phyloP scores from a whole-genome alignment of 1,140 invertebrate genomes.

The Euschistus heros region DNA sequence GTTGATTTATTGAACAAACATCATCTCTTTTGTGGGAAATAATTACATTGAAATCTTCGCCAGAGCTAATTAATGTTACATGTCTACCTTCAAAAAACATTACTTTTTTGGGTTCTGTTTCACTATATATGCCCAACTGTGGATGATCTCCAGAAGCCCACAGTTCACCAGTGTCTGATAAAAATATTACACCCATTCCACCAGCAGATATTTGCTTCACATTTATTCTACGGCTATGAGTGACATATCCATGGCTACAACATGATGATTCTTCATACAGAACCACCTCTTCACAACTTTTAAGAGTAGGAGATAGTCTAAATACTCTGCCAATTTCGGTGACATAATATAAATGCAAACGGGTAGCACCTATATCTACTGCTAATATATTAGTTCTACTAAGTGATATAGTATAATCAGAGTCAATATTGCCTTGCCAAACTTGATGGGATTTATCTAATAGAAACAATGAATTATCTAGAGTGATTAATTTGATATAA shows the following conservation, averaged over 20 bases:
- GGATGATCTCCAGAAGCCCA: conserved; percentile 62
- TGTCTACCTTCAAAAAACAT: conserved; percentile 53
- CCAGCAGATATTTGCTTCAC: conserved; percentile 37
- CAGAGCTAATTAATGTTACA: conserved; percentile 46
- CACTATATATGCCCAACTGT: conserved; percentile 51
- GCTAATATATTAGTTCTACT: conserved; percentile 37
- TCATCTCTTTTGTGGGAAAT: conserved; percentile 48
- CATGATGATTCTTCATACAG: conserved; percentile 50
- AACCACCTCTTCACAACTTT: conserved; percentile 45
- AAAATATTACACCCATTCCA: conserved; percentile 43
- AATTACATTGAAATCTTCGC: conserved; percentile 54
- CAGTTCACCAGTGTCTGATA: conserved; percentile 55
- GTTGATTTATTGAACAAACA: conserved; percentile 39
- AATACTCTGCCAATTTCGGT: conserved; percentile 48
- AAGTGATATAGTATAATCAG: conserved; percentile 29
- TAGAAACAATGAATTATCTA: conserved; percentile 2
- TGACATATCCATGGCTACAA: conserved; percentile 51
- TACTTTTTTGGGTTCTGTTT: conserved; percentile 47
- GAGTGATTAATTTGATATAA: conserved; percentile 1
- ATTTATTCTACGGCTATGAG: conserved; percentile 47
- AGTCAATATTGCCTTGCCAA: conserved; percentile 7
- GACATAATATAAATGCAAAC: conserved; percentile 47
- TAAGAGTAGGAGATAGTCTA: conserved; percentile 43
- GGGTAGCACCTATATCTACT: conserved; percentile 49
- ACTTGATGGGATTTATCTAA: neutral